Evolutionary conservation across 2,888 invertebrate genomes (phyloP), one percentile per base, ranked within the genome.

Genomic region (Pollenia angustigena): DNA sequence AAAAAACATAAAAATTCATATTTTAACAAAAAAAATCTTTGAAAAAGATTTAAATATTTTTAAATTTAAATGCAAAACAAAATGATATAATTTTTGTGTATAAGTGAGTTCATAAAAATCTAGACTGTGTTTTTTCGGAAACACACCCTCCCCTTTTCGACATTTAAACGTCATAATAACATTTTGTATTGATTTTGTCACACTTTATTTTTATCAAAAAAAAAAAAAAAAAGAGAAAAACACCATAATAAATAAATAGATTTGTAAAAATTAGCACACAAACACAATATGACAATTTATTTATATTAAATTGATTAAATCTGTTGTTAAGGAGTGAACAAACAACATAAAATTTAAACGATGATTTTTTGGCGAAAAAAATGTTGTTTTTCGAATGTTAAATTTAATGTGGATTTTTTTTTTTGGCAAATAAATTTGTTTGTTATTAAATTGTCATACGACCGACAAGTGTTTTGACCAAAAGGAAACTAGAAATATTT

Each of bases 391-490:
- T 46, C 42, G 32, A 82, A 82, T 66, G 56, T 52, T 64, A 58
- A 72, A 56, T 66, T 76, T 23, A 58, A 56, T 74, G 44, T 50
- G 10, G 18, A 16, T 40, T 54, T 81, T 76, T 16, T 16, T 83
- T 83, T 83, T 72, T 71, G 71, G 78, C 62, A 78, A 72, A 78
- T 42, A 71, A 83, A 76, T 76, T 76, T 64, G 54, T 76, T 64
- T 83, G 40, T 50, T 83, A 78, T 64, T 78, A 78, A 72, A 78
- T 64, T 54, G 69, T 54, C 68, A 46, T 69, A 54, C 44, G 23
- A 64, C 74, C 44, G 23, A 64, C 74, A 58, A 74, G 12, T 58
- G 56, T 72, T n/a, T n/a, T 75, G 46, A 46, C 54, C 23, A 69
- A 64, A 64, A 56, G 12, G 44, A 72, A 56, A 64, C 56, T 14